Percentiles rank a stretch among this genome's conserved stretches.
Evolutionary conservation across 2,888 invertebrate species (phyloP).

Genomic region (Tubulanus polymorphus): DNA sequence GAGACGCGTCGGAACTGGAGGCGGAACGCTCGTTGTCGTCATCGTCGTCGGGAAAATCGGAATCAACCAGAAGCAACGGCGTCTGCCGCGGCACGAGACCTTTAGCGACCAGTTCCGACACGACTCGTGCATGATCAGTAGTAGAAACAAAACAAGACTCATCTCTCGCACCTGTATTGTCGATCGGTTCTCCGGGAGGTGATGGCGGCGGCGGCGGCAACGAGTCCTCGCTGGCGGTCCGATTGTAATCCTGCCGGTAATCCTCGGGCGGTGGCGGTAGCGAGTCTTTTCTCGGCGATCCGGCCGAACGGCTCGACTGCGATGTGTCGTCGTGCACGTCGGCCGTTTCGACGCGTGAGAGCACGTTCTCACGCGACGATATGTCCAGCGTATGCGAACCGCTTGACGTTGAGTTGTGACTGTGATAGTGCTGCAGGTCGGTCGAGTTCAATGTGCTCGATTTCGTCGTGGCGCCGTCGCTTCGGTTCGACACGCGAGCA

Average conservation of each 20-base stretch:
- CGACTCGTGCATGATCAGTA: no score
- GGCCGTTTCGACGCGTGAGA: slow-evolving; percentile 31
- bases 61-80: no score
- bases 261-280: background rate
- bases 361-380: slow-evolving; percentile 19
- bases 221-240: background rate
- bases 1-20: slow-evolving; percentile 25
- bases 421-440: slow-evolving; percentile 30
- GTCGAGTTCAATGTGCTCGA: slow-evolving; percentile 46
- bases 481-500: slow-evolving; percentile 48
- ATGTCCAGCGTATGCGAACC: slow-evolving; percentile 46
- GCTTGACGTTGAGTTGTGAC: slow-evolving; percentile 44
- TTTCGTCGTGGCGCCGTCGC: slow-evolving; percentile 48
- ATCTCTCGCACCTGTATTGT: slow-evolving; percentile 16
- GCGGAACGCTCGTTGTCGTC: background rate
- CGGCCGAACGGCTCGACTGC: slow-evolving; percentile 40
- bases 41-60: background rate
- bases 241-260: background rate
- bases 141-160: background rate
- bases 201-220: slow-evolving; percentile 7
- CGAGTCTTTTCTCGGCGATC: slow-evolving; percentile 30
- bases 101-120: no score
- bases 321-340: slow-evolving; percentile 45
- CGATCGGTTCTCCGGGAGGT: slow-evolving; percentile 7
- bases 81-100: no score